These are phyloP conservation scores for Silurus lanzhouensis DNA, from an alignment of 2,797 vertebrate genomes.

Conservation along the genomic window DNA sequence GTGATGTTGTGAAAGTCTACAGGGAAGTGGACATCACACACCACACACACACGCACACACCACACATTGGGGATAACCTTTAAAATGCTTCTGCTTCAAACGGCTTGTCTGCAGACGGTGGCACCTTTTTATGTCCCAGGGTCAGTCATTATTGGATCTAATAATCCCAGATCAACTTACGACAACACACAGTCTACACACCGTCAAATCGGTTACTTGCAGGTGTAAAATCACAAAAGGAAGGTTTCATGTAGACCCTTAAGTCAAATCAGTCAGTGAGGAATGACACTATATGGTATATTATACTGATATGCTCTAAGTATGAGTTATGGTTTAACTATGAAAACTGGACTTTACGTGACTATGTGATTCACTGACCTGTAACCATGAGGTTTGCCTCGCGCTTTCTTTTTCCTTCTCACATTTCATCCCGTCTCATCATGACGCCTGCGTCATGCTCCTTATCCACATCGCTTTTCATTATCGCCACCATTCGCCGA, in stretches of 20 bases:
- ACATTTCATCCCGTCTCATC: constrained; percentile 14
- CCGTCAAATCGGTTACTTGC: background rate
- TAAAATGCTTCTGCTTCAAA: constrained; percentile 55
- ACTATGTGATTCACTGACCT: constrained; percentile 25
- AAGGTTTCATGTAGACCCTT: background rate
- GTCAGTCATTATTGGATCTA: constrained; percentile 22
- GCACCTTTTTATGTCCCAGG: constrained; percentile 10
- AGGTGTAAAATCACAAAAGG: no score
- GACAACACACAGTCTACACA: background rate
- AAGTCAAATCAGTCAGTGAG: background rate
- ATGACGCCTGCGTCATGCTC: constrained; percentile 17
- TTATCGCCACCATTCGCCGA: background rate
- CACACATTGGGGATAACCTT: constrained; percentile 49
- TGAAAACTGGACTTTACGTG: background rate
- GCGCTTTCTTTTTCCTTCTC: constrained; percentile 12
- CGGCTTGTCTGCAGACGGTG: constrained; percentile 13
- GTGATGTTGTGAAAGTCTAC: constrained; percentile 24
- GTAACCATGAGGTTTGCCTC: constrained; percentile 21
- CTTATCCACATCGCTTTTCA: constrained; percentile 23
- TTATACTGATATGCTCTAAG: no score
- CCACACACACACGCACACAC: no score
- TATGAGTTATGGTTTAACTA: background rate
- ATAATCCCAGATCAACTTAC: background rate
- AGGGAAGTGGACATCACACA: constrained; percentile 15
- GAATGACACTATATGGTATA: background rate